Evolutionary conservation across 2,113 vertebrate species (phyloP).

Genomic region (Pelmatolapia mariae): DNA sequence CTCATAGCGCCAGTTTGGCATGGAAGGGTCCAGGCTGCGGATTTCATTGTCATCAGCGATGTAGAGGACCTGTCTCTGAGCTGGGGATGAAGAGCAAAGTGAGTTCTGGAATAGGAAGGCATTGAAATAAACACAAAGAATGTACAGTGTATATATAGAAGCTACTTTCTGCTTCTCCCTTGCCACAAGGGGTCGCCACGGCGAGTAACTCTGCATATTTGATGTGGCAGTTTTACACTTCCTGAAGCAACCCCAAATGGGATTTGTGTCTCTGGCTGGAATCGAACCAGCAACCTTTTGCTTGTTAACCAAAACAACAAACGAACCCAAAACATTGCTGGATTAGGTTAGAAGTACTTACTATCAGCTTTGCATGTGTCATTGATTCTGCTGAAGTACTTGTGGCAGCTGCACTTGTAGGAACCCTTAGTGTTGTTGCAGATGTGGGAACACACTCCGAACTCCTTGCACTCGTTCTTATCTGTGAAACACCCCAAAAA

Average conservation of each 20-base stretch:
- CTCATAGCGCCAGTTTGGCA: conserved; percentile 88
- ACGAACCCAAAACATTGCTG: fast-evolving
- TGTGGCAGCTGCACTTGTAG: conserved; percentile 87
- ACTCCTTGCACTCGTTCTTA: conserved; percentile 87
- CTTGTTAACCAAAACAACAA: background rate
- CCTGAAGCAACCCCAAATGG: background rate
- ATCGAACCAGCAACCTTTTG: background rate
- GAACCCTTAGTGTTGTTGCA: conserved; percentile 98
- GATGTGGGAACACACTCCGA: conserved; percentile 90
- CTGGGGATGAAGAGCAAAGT: conserved; percentile 41
- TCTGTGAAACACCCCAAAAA: conserved; percentile 67
- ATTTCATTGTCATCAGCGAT: conserved; percentile 97
- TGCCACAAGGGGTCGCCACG: background rate
- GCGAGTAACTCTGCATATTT: background rate
- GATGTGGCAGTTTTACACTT: background rate
- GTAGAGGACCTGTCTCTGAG: conserved; percentile 82
- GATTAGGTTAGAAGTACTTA: conserved; percentile 21
- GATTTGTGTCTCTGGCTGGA: background rate
- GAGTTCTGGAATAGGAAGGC: background rate
- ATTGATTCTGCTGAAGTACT: conserved; percentile 87
- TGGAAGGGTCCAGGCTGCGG: conserved; percentile 88
- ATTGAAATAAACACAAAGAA: background rate
- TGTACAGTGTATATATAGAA: fast-evolving
- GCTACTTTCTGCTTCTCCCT: background rate
- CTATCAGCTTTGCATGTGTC: conserved; percentile 93